phyloP scores from a whole-genome alignment of 2,797 vertebrate species.

The Hozukius guyotensis region DNA sequence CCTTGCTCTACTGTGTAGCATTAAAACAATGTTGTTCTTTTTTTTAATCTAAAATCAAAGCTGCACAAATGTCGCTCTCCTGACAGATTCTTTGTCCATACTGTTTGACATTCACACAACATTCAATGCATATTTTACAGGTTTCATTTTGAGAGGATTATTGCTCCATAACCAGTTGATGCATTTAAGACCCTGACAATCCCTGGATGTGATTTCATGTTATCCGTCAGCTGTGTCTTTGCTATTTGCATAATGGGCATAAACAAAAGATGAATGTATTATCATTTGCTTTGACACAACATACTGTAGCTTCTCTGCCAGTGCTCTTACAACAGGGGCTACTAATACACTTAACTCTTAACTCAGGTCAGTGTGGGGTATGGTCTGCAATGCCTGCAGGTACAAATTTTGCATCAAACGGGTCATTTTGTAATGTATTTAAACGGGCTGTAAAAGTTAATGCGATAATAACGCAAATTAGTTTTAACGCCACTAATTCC shows the following conservation, averaged over 20 bases:
- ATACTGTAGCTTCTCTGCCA: not conserved
- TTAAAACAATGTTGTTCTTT: not conserved
- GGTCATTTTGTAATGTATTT: not conserved
- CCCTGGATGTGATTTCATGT: slow-evolving; percentile 21
- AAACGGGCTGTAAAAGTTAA: no score
- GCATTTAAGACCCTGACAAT: slow-evolving; percentile 22
- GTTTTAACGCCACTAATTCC: no score
- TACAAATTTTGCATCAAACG: not conserved
- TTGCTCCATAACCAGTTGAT: slow-evolving; percentile 16
- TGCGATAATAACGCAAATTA: no score
- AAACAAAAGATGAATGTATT: slow-evolving; percentile 7
- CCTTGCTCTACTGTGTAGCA: not conserved
- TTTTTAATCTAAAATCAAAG: not conserved
- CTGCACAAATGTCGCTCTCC: not conserved
- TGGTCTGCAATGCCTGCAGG: not conserved
- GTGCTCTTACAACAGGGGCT: not conserved
- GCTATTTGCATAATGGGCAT: slow-evolving; percentile 25
- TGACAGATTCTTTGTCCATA: not conserved
- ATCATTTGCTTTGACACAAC: not conserved
- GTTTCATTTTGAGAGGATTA: slow-evolving; percentile 59
- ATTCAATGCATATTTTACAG: not conserved
- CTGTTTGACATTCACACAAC: not conserved
- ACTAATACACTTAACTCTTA: not conserved
- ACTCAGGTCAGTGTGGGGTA: not conserved
- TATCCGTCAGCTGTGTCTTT: not conserved